Evolutionary conservation across 2,113 vertebrate genomes (phyloP).

Genomic region (Erythrocebus patas): DNA sequence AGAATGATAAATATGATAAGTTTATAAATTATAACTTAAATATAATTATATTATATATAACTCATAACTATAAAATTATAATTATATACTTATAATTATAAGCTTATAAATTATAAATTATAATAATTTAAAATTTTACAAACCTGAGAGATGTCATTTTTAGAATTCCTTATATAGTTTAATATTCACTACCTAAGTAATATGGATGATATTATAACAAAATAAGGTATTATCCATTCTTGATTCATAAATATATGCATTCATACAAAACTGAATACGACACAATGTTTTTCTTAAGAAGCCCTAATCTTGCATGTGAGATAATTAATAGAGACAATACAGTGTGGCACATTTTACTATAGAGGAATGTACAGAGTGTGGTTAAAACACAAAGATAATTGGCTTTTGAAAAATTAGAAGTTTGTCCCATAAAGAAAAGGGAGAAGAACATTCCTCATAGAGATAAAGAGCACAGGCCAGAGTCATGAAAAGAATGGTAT

Average conservation of each 20-base stretch:
- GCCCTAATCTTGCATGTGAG: background rate
- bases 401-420: background rate
- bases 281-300: background rate
- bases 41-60: background rate
- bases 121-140: background rate
- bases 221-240: background rate
- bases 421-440: background rate
- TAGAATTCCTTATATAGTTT: background rate
- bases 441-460: background rate
- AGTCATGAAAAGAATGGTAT: background rate
- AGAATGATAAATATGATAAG: background rate
- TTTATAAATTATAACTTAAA: slow-evolving; percentile 13
- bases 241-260: background rate
- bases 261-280: background rate
- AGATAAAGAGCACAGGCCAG: background rate
- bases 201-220: background rate
- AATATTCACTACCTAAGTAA: background rate
- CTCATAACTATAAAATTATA: background rate
- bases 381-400: background rate
- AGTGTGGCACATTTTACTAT: background rate
- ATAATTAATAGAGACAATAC: background rate
- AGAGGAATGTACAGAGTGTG: background rate
- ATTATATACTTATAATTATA: background rate
- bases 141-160: background rate
- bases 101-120: background rate